Conservation (phyloP, 2,113 vertebrate species). For the Rhabdomys dilectus region DNA sequence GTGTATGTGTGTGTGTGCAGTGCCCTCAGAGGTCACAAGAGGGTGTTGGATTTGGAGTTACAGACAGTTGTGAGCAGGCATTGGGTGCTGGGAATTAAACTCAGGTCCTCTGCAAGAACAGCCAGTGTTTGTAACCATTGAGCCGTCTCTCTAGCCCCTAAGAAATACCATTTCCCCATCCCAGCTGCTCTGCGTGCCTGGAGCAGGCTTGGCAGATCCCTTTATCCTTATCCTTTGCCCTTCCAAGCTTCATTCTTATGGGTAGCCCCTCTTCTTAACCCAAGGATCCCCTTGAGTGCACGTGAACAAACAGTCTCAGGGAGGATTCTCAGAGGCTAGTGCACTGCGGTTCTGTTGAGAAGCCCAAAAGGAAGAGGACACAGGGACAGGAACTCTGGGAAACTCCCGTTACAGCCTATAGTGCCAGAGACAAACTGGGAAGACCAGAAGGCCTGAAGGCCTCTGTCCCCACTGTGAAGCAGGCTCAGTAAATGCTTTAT, state of each 20-base stretch:
- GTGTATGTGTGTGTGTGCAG: neutral
- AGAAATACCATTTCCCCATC: neutral
- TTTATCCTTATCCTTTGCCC: accelerated
- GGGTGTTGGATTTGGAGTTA: neutral
- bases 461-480: accelerated
- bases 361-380: accelerated
- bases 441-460: accelerated
- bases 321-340: too few relatives aligned
- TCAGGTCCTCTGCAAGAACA: neutral
- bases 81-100: neutral
- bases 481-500: neutral
- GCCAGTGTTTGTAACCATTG: too few relatives aligned
- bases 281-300: neutral
- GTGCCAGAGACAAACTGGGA: neutral
- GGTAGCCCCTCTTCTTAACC: neutral
- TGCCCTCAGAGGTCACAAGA: neutral
- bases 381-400: neutral
- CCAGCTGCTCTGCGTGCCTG: neutral
- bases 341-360: neutral
- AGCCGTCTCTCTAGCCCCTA: neutral
- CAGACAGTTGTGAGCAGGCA: neutral
- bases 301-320: accelerated
- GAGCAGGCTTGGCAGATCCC: accelerated
- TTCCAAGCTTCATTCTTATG: neutral
- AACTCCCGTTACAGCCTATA: accelerated